Evolutionary conservation across 1,140 invertebrate species (phyloP), one percentile per base, ranked within the genome.

Genomic region (Nasonia vitripennis): DNA sequence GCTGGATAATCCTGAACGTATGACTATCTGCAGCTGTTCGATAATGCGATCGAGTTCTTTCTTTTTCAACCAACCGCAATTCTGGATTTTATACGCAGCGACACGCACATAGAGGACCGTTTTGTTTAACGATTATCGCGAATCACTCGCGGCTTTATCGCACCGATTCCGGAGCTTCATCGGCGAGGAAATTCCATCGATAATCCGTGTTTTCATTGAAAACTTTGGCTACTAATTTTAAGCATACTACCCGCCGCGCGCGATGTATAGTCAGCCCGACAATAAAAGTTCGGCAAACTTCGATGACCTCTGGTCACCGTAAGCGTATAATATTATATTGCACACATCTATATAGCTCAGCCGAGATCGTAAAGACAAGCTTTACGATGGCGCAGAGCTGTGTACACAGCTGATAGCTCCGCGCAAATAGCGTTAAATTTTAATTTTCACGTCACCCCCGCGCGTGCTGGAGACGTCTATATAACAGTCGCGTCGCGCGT

Each of bases 1-100:
- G 34, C 75, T 51, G 48, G 75, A 55, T 78, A 78, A 78, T 51
- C 75, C 45, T 78, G 55, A 78, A 27, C 45, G 48, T 78, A 51
- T 10, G 45, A 27, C 75, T 55, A 51, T 78, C n/a, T 0, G 7
- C 75, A 48, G n/a, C n/a, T 20, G 74, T 48, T 23, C 17, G 41
- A 12, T 78, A 78, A 78, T 78, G 27, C 41, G 48, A 78, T 78
- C 31, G 20, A 55, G 51, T 27, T 78, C 45, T 23, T 78, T 23
- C 23, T 27, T 78, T 71, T 27, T 75, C 6, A 10, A 75, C 5
- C 71, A n/a, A 6, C 41, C 55, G 55, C 1, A 17, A 1, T n/a
- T 7, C 17, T 3, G 55, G 34, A 0, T 37, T 37, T 37, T 62
- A n/a, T 17, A 55, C 17, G 4, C 2, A 12, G 2, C 10, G 48